Conservation (phyloP, 2,888 invertebrate species). For the Syritta pipiens region DNA sequence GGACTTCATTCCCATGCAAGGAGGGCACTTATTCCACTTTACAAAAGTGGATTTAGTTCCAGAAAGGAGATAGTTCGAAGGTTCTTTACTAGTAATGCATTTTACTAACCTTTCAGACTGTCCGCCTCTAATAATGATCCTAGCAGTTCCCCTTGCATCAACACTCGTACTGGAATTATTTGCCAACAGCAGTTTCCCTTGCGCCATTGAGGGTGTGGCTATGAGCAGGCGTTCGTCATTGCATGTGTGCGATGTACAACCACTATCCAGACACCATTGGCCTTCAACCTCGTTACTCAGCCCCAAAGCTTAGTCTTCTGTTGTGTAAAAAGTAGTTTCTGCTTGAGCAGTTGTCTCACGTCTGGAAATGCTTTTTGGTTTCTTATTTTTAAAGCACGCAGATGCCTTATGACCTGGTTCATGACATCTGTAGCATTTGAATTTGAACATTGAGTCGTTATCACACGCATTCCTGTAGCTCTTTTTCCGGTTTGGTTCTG, state of each 20-base stretch:
- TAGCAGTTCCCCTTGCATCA: slow-evolving; percentile 21
- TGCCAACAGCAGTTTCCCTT: slow-evolving; percentile 1
- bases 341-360: background rate
- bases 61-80: too few species aligned
- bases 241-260: slow-evolving; percentile 18
- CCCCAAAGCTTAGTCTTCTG: background rate
- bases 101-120: too few species aligned
- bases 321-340: background rate
- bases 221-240: slow-evolving; percentile 12
- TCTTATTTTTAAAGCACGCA: background rate
- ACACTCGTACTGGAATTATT: background rate
- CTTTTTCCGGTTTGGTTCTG: background rate
- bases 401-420: background rate
- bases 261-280: slow-evolving; percentile 8
- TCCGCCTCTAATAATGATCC: too few species aligned
- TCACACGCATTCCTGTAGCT: too few species aligned
- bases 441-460: background rate
- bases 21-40: too few species aligned
- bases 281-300: background rate
- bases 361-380: background rate
- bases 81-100: too few species aligned
- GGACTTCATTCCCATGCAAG: too few species aligned
- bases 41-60: too few species aligned
- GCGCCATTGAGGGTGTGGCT: background rate
- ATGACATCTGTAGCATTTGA: background rate